A percentile compares a stretch with the other conserved stretches of the same genome.
These are phyloP conservation scores for Papilio dardanus DNA, from an alignment of 1,140 invertebrate genomes.

Conservation along the genomic window DNA sequence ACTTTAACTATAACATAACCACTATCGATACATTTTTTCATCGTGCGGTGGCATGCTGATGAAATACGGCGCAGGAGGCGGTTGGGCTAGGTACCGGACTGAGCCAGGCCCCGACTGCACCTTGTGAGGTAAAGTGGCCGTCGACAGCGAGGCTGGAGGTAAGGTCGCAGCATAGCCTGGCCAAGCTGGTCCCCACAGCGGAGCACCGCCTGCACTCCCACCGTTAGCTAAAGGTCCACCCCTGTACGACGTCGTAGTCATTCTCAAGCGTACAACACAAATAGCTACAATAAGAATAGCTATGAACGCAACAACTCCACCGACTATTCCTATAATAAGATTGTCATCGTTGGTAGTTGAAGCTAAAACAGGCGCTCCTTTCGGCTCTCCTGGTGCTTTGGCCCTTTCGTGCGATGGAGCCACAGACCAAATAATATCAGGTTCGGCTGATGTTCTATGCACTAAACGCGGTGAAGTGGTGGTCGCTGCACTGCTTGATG, in stretches of 20 bases:
- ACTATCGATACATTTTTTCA: slow-evolving; percentile 82
- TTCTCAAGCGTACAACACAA: slow-evolving; percentile 90
- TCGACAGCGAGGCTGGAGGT: slow-evolving; percentile 79
- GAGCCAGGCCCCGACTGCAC: slow-evolving; percentile 83
- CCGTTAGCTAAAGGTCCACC: slow-evolving; percentile 85
- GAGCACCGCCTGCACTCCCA: slow-evolving; percentile 75
- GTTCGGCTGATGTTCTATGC: slow-evolving; percentile 86
- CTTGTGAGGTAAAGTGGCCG: slow-evolving; percentile 85
- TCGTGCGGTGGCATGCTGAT: slow-evolving; percentile 81
- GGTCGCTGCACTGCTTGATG: slow-evolving; percentile 71
- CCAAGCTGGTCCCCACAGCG: slow-evolving; percentile 80
- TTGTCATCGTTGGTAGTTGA: slow-evolving; percentile 93
- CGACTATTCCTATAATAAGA: slow-evolving; percentile 95
- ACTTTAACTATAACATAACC: slow-evolving; percentile 37
- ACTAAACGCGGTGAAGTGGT: slow-evolving; percentile 79
- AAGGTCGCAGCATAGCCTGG: slow-evolving; percentile 82
- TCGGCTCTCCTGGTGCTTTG: slow-evolving; percentile 83
- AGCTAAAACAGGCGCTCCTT: slow-evolving; percentile 83
- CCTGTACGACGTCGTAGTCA: slow-evolving; percentile 86
- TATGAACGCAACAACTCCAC: slow-evolving; percentile 94
- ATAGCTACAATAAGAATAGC: slow-evolving; percentile 94
- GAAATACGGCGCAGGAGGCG: slow-evolving; percentile 79
- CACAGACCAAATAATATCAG: slow-evolving; percentile 94
- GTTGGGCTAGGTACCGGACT: slow-evolving; percentile 77
- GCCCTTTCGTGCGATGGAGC: slow-evolving; percentile 84